A percentile compares a stretch with the other conserved stretches of the same genome.
These are phyloP conservation scores for Menidia beryllina DNA, from an alignment of 2,113 vertebrate genomes.

Conservation along the genomic window DNA sequence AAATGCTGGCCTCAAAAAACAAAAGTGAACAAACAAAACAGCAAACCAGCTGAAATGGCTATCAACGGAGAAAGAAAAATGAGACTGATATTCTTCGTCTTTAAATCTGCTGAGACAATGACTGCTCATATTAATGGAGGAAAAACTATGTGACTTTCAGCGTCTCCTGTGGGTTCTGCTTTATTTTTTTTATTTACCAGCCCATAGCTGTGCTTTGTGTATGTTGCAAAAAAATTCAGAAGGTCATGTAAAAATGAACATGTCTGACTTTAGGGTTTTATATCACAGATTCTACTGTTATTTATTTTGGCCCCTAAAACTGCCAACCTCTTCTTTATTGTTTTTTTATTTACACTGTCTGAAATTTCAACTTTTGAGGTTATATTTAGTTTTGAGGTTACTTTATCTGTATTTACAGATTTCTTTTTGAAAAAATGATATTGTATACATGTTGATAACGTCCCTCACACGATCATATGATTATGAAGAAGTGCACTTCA, in stretches of 20 bases:
- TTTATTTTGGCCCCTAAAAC: no score
- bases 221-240: neutral
- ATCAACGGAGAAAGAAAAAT: conserved; percentile 51
- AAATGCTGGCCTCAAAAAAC: conserved; percentile 66
- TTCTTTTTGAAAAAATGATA: no score
- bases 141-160: conserved; percentile 61
- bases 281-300: no score
- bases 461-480: no score
- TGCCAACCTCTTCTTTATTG: no score
- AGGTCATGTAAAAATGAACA: neutral
- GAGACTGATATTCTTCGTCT: conserved; percentile 77
- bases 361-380: no score
- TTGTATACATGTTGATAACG: no score
- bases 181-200: conserved; percentile 35
- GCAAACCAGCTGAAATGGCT: conserved; percentile 63
- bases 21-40: conserved; percentile 70
- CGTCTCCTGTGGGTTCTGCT: conserved; percentile 19
- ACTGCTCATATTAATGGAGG: conserved; percentile 64
- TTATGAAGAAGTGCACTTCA: no score
- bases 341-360: no score
- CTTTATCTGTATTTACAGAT: no score
- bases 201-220: conserved; percentile 29
- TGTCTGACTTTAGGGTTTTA: no score
- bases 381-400: no score
- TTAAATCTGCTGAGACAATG: conserved; percentile 68